Evolutionary conservation across 2,113 vertebrate species (phyloP).

Genomic region (Tachuris rubrigastra): DNA sequence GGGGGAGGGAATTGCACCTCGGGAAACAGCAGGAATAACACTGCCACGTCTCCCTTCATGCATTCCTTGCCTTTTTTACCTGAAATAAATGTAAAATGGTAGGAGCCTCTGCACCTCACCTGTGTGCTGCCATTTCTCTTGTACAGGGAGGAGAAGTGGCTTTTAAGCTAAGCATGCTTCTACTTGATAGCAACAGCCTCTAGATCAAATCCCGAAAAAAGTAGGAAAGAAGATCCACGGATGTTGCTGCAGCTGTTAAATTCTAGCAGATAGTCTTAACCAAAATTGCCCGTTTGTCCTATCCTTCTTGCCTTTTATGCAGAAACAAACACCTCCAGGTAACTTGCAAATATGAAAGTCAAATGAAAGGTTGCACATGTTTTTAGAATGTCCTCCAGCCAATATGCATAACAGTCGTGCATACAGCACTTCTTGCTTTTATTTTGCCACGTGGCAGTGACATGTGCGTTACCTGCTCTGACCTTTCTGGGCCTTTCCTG

Average conservation of each 20-base stretch:
- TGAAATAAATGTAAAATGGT: not conserved
- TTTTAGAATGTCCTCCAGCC: not conserved
- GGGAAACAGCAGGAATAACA: not conserved
- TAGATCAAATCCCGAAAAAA: not conserved
- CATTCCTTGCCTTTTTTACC: not conserved
- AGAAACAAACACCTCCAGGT: not conserved
- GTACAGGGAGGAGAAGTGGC: not conserved
- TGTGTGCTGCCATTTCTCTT: not conserved
- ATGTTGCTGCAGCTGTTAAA: not conserved
- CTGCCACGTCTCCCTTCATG: rapidly evolving
- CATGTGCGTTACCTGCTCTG: not conserved
- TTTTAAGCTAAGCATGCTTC: not conserved
- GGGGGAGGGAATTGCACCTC: not conserved
- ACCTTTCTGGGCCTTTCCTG: not conserved
- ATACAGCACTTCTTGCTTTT: not conserved
- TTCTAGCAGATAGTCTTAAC: not conserved
- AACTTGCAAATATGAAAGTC: not conserved
- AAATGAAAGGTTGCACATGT: not conserved
- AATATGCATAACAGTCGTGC: not conserved
- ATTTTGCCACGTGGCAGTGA: not conserved
- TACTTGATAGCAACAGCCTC: not conserved
- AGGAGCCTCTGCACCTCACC: not conserved
- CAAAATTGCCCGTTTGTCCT: not conserved
- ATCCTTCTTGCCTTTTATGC: not conserved
- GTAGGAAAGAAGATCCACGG: not conserved